phyloP scores from a whole-genome alignment of 1,140 invertebrate species.

The Psilanteris sp. region DNA sequence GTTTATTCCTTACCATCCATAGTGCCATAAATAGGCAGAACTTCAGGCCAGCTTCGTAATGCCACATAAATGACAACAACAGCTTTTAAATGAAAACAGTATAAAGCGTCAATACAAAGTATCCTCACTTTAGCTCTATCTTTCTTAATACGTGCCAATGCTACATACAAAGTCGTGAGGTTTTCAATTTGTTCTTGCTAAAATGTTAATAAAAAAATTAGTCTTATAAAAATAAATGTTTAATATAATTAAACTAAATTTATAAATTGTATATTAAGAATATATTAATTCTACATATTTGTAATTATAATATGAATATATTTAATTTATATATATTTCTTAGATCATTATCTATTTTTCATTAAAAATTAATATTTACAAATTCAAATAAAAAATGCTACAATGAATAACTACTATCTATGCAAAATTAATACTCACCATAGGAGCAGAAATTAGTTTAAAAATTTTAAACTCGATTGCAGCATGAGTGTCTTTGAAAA shows the following conservation, averaged over 20 bases:
- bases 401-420: background rate
- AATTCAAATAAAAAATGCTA: too few species aligned
- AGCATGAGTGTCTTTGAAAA: constrained; percentile 60
- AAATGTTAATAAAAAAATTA: constrained; percentile 38
- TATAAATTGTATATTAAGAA: too few species aligned
- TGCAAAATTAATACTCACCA: constrained; percentile 1
- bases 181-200: constrained; percentile 60
- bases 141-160: constrained; percentile 71
- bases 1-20: constrained; percentile 59
- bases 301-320: too few species aligned
- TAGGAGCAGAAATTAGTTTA: constrained; percentile 29
- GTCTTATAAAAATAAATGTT: too few species aligned
- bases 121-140: constrained; percentile 73
- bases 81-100: constrained; percentile 67
- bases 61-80: constrained; percentile 64
- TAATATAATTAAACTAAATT: background rate
- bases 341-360: too few species aligned
- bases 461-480: constrained; percentile 71
- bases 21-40: constrained; percentile 68
- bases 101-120: constrained; percentile 74
- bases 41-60: constrained; percentile 73
- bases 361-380: too few species aligned
- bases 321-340: too few species aligned
- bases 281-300: too few species aligned
- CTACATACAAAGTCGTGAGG: constrained; percentile 67